phyloP scores from a whole-genome alignment of 2,113 vertebrate genomes.

The Noctilio leporinus region DNA sequence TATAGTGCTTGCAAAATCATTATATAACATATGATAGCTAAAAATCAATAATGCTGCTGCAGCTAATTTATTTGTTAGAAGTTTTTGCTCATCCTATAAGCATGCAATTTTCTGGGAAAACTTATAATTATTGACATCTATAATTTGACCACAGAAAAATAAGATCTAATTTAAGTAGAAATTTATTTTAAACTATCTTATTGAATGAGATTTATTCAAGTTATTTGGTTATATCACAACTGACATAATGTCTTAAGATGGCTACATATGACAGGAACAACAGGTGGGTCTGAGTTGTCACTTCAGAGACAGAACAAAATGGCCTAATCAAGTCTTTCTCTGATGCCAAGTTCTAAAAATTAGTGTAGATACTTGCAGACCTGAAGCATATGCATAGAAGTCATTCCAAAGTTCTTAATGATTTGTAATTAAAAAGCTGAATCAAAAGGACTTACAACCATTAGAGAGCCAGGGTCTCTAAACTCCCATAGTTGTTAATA shows the following conservation, averaged over 20 bases:
- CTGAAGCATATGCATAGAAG: neutral
- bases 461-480: neutral
- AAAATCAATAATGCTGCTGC: neutral
- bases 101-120: neutral
- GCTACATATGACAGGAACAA: neutral
- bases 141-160: neutral
- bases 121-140: neutral
- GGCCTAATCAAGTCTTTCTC: neutral
- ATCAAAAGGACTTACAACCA: neutral
- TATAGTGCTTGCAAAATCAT: neutral
- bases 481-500: neutral
- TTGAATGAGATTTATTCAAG: neutral
- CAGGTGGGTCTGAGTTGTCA: no score
- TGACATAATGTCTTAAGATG: neutral
- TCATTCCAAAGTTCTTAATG: neutral
- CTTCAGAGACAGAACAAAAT: neutral
- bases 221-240: neutral
- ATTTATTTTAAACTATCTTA: neutral
- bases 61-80: neutral
- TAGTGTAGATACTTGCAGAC: neutral
- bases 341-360: neutral
- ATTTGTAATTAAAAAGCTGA: neutral
- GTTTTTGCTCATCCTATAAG: neutral
- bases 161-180: neutral
- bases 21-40: neutral